A percentile compares a stretch with the other conserved stretches of the same genome.
Conservation (phyloP, 1,140 invertebrate species). For the Fopius arisanus region DNA sequence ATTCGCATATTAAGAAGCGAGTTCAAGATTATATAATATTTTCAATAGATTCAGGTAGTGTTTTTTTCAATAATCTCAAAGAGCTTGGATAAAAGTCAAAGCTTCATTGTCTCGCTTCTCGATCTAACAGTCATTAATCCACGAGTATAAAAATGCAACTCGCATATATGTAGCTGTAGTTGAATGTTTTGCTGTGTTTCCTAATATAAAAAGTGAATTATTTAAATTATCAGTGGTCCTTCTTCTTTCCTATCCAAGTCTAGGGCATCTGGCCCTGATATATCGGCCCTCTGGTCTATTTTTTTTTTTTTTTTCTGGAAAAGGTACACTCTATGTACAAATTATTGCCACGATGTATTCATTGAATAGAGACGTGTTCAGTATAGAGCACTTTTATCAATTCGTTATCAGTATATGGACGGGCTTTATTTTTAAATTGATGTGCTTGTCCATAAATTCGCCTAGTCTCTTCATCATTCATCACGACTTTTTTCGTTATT, state of each 20-base stretch:
- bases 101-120: conserved; percentile 30
- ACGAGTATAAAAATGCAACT: conserved; percentile 22
- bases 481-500: neutral
- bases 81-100: conserved; percentile 9
- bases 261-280: neutral
- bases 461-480: neutral
- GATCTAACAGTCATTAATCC: conserved; percentile 2
- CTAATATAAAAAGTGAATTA: conserved; percentile 15
- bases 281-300: neutral
- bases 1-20: conserved; percentile 12
- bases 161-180: conserved; percentile 29
- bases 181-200: conserved; percentile 32
- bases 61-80: conserved; percentile 5
- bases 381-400: neutral
- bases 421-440: conserved; percentile 2
- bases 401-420: conserved; percentile 4
- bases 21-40: neutral
- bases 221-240: neutral
- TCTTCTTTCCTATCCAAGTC: neutral
- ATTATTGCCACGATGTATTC: conserved; percentile 22
- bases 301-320: neutral
- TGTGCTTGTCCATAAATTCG: conserved; percentile 25
- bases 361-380: neutral
- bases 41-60: too few species aligned
- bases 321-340: conserved; percentile 16